phyloP scores from a whole-genome alignment of 2,797 vertebrate species.

The Nothura maculosa region DNA sequence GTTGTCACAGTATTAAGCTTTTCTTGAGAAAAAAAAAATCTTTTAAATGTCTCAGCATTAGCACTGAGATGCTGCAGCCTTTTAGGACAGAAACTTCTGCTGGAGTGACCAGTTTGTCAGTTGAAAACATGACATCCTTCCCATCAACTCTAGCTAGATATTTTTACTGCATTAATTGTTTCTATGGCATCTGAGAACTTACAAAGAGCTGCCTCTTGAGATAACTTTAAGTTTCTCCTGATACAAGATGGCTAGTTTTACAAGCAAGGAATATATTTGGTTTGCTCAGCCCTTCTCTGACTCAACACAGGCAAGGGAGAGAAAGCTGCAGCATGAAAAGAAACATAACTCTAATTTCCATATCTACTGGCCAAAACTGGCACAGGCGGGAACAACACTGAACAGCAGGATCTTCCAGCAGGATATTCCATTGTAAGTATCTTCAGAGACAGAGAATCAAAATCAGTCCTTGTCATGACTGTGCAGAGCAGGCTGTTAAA shows the following conservation, averaged over 20 bases:
- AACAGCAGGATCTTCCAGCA: not conserved
- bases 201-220: not conserved
- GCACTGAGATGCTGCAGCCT: rapidly evolving
- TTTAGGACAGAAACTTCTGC: not conserved
- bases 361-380: not conserved
- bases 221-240: not conserved
- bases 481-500: not conserved
- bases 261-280: not conserved
- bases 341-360: not conserved
- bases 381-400: not conserved
- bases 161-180: not conserved
- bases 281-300: not conserved
- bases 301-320: not conserved
- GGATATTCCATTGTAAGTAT: not conserved
- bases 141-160: not conserved
- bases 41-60: not conserved
- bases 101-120: not conserved
- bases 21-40: not conserved
- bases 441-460: not conserved
- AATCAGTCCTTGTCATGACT: not conserved
- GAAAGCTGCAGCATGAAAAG: not conserved
- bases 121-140: not conserved
- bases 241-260: not conserved
- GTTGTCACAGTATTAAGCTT: rapidly evolving
- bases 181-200: not conserved